Percentiles rank a stretch among this genome's conserved stretches.
Evolutionary conservation across 2,888 invertebrate genomes (phyloP).

Genomic region (Ephialtes manifestator): DNA sequence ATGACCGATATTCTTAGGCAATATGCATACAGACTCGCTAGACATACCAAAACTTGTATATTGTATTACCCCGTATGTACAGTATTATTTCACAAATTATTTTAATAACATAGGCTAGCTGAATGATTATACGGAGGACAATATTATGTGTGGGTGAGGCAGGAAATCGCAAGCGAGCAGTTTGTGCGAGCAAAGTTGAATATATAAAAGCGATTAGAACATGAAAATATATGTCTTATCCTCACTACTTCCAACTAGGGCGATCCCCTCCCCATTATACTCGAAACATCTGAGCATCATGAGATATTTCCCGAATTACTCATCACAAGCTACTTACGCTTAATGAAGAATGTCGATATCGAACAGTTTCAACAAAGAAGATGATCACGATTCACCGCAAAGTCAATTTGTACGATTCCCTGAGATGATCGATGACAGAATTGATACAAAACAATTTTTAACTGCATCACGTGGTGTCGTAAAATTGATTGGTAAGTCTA

Average conservation of each 20-base stretch:
- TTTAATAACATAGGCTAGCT: conserved; percentile 74
- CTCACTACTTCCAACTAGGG: not conserved
- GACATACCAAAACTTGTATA: conserved; percentile 66
- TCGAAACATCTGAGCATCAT: conserved; percentile 47
- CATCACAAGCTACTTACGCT: conserved; percentile 11
- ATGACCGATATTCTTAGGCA: conserved; percentile 41
- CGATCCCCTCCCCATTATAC: not conserved
- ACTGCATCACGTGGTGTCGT: conserved; percentile 89
- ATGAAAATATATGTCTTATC: not conserved
- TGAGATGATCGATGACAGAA: conserved; percentile 87
- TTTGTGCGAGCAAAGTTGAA: conserved; percentile 28
- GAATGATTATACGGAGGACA: conserved; percentile 71
- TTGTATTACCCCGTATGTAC: conserved; percentile 72
- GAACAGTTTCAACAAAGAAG: conserved; percentile 34
- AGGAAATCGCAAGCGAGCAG: conserved; percentile 33
- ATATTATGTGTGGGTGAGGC: conserved; percentile 66
- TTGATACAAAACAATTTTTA: conserved; percentile 89
- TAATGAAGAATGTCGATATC: conserved; percentile 48
- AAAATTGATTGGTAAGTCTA: conserved; percentile 88
- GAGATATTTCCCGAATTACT: not conserved
- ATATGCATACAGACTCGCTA: conserved; percentile 53
- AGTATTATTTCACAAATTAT: conserved; percentile 79
- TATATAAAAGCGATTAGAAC: conserved; percentile 1
- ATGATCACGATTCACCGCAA: conserved; percentile 14
- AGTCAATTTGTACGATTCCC: conserved; percentile 86